A percentile compares a stretch with the other conserved stretches of the same genome.
phyloP scores from a whole-genome alignment of 2,797 vertebrate genomes.

The Otus scops region DNA sequence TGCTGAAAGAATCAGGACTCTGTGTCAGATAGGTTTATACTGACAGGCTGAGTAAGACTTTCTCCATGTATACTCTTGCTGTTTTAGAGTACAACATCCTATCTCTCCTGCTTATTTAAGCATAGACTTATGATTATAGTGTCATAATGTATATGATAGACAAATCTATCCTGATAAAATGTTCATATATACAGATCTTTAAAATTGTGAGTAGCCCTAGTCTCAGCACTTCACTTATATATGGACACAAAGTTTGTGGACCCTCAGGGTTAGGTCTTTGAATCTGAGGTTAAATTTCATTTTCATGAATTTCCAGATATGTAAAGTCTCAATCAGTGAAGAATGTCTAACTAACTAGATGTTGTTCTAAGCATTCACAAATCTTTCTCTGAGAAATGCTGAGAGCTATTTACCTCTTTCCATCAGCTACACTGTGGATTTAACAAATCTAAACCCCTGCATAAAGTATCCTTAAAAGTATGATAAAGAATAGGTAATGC shows the following conservation, averaged over 20 bases:
- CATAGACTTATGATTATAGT: background rate
- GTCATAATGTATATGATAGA: background rate
- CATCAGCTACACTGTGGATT: background rate
- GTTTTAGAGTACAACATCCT: background rate
- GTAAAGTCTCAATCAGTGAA: background rate
- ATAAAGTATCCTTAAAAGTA: background rate
- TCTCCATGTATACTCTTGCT: background rate
- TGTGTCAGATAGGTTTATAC: background rate
- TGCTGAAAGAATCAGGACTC: background rate
- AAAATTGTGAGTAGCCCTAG: background rate
- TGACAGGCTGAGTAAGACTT: background rate
- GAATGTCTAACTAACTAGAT: background rate
- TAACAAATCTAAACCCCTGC: rapidly evolving
- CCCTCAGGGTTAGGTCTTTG: background rate
- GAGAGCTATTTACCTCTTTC: background rate
- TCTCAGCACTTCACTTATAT: background rate
- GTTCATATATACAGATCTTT: background rate
- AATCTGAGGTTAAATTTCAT: background rate
- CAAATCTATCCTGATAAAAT: background rate
- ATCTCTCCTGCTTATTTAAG: background rate
- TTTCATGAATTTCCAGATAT: background rate
- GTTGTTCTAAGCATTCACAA: background rate
- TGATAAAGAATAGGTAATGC: background rate
- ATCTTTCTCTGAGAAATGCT: background rate
- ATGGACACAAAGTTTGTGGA: background rate